Conservation (phyloP, 2,888 invertebrate genomes). For the Brachyopa scutellaris region DNA sequence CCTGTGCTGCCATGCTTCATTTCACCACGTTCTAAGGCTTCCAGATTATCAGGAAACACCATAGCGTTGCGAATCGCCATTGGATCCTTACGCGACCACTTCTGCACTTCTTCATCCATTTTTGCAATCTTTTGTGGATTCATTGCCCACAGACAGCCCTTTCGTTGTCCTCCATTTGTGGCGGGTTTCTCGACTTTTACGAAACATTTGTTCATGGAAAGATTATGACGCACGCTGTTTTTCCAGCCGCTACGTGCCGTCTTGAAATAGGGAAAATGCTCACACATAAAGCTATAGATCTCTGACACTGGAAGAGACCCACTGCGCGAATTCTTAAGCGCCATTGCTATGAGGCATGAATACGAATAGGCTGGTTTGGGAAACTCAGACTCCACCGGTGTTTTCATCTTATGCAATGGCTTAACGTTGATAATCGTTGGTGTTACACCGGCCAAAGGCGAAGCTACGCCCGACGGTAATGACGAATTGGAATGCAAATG, state of each 20-base stretch:
- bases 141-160: slow-evolving; percentile 97
- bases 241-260: slow-evolving; percentile 99
- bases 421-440: slow-evolving; percentile 74
- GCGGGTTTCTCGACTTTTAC: slow-evolving; percentile 98
- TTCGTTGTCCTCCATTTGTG: slow-evolving; percentile 91
- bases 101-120: slow-evolving; percentile 99
- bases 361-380: slow-evolving; percentile 99
- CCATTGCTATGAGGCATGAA: slow-evolving; percentile 98
- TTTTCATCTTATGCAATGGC: slow-evolving; percentile 77
- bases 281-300: slow-evolving; percentile 99
- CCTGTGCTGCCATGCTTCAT: slow-evolving; percentile 89
- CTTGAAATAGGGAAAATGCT: slow-evolving; percentile 99
- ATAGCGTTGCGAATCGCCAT: slow-evolving; percentile 95
- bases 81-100: slow-evolving; percentile 98
- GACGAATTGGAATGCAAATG: slow-evolving; percentile 74
- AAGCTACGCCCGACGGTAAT: slow-evolving; percentile 68
- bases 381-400: slow-evolving; percentile 83
- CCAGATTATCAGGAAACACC: slow-evolving; percentile 94
- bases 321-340: slow-evolving; percentile 96
- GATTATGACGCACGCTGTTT: slow-evolving; percentile 98
- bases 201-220: slow-evolving; percentile 98
- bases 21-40: slow-evolving; percentile 92
- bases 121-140: slow-evolving; percentile 96
- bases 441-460: slow-evolving; percentile 51
- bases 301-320: slow-evolving; percentile 98